Base-by-base conservation (phyloP, 2,888 invertebrate species). In the Pollenia labialis region DNA sequence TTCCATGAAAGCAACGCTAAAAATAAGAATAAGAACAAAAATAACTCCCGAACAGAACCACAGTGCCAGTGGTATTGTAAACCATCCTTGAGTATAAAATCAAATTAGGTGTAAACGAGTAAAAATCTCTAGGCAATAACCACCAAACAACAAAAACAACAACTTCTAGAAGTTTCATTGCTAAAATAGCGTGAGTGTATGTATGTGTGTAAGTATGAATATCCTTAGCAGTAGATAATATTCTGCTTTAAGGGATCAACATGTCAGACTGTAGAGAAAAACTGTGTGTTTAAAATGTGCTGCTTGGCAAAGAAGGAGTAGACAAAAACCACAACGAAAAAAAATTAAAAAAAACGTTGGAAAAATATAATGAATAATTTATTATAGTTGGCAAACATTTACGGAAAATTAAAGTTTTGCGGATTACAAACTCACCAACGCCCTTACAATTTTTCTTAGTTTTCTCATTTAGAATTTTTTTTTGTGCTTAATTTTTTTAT, bases 41-140 rank as follows among this genome's bases (percentile, higher is more conserved):
- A 72, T 60, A 48, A 54, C 50, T 71, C 23, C n/a, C 9, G 58
- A 60, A 82, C 58, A 82, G 75, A 80, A 91, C 89, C 90, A 88
- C 90, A 91, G 90, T 91, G 84, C 72, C 87, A 81, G 87, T 80
- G 80, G 80, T 85, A 84, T 69, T 74, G 81, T 77, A 87, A 84
- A 87, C 84, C 84, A 82, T 82, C 80, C 72, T 56, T 62, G 84
- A 77, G 87, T 90, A 92, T 75, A 91, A 91, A 92, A 92, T 91
- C 91, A 91, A 91, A 92, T 91, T 92, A 92, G 92, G 92, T 91
- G 91, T 91, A 92, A 92, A 91, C 90, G 91, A 92, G 91, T 89
- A 87, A 81, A 86, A 88, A 86, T 80, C 85, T 83, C 82, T 81
- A 83, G 81, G 82, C 85, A 83, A 77, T 85, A 85, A 72, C 85